A percentile compares a stretch with the other conserved stretches of the same genome.
Conservation (phyloP, 2,797 vertebrate species). For the Pseudopleuronectes americanus region DNA sequence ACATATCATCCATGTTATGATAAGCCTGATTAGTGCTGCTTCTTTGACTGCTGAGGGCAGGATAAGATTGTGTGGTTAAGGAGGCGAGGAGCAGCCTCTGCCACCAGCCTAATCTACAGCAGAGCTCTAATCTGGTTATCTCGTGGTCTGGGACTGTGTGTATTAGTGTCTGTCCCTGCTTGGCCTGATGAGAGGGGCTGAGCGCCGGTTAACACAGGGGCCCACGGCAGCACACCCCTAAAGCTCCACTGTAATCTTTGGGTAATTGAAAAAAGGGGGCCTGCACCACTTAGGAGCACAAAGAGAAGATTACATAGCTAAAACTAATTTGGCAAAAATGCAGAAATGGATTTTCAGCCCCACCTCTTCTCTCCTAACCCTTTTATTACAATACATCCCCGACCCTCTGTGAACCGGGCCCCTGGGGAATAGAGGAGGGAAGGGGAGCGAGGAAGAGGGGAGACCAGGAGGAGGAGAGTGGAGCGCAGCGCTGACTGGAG, state of each 20-base stretch:
- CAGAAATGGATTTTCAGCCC: slow-evolving; percentile 85
- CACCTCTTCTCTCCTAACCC: slow-evolving; percentile 73
- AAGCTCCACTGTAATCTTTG: slow-evolving; percentile 86
- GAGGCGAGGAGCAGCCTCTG: slow-evolving; percentile 75
- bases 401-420: slow-evolving; percentile 69
- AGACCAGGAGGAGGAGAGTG: slow-evolving; percentile 30
- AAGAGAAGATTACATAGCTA: slow-evolving; percentile 89
- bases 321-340: slow-evolving; percentile 88
- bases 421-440: slow-evolving; percentile 60
- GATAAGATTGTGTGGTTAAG: slow-evolving; percentile 78
- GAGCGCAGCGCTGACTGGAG: slow-evolving; percentile 55
- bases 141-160: slow-evolving; percentile 70
- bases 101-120: slow-evolving; percentile 81
- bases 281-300: slow-evolving; percentile 86
- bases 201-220: slow-evolving; percentile 72
- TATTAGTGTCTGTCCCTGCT: slow-evolving; percentile 69
- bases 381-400: slow-evolving; percentile 79
- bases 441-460: slow-evolving; percentile 34
- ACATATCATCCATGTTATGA: slow-evolving; percentile 81
- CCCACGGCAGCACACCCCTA: slow-evolving; percentile 81
- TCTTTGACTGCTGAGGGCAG: slow-evolving; percentile 81
- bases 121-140: slow-evolving; percentile 85
- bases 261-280: slow-evolving; percentile 87
- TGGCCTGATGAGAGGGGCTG: slow-evolving; percentile 68
- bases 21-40: slow-evolving; percentile 84